phyloP scores from a whole-genome alignment of 2,888 invertebrate genomes.

The Oligia latruncula region DNA sequence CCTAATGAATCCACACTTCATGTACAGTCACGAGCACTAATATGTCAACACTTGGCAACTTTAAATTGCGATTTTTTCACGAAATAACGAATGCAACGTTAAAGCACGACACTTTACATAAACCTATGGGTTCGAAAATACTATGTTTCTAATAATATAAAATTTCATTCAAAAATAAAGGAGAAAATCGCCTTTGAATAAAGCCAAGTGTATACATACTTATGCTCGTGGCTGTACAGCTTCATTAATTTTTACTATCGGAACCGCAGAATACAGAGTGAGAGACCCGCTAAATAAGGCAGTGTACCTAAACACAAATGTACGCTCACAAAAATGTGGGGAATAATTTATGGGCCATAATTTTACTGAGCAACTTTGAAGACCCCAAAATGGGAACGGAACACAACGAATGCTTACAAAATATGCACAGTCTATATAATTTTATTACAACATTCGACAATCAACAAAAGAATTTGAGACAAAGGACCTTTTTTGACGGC shows the following conservation, averaged over 20 bases:
- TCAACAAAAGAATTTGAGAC: constrained; percentile 70
- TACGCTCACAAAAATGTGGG: constrained; percentile 37
- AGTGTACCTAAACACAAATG: constrained; percentile 22
- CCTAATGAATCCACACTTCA: constrained; percentile 66
- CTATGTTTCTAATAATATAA: no score
- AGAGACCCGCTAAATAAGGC: constrained; percentile 29
- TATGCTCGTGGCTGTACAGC: no score
- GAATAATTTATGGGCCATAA: constrained; percentile 56
- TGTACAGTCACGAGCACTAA: no score
- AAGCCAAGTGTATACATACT: no score
- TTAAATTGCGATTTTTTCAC: no score
- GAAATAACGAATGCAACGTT: no score
- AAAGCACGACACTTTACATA: no score
- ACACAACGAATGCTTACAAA: constrained; percentile 55
- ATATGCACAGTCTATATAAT: constrained; percentile 60
- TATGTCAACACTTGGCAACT: no score
- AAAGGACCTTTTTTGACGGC: constrained; percentile 71
- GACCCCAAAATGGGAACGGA: constrained; percentile 43
- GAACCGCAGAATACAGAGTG: constrained; percentile 23
- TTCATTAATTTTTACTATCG: constrained; percentile 54
- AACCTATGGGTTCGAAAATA: no score
- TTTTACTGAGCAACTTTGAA: constrained; percentile 46
- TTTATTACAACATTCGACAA: constrained; percentile 65
- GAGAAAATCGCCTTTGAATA: no score
- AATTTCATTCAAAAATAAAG: no score